Percentiles rank a stretch among this genome's conserved stretches.
phyloP scores from a whole-genome alignment of 2,888 invertebrate species.

The Himalopsyche tibetana region DNA sequence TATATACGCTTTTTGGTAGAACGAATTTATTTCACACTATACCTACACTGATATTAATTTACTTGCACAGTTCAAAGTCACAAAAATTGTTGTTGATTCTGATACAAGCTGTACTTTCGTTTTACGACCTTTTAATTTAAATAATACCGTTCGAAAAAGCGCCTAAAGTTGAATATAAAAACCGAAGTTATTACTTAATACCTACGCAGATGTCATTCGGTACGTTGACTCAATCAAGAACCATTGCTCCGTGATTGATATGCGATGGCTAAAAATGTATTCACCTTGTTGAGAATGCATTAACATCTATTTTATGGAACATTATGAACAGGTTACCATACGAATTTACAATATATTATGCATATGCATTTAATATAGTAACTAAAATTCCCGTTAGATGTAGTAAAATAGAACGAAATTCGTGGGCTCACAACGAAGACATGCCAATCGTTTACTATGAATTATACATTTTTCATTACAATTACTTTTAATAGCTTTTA shows the following conservation, averaged over 20 bases:
- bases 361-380: not conserved
- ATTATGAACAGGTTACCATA: not conserved
- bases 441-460: too few species aligned
- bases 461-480: too few species aligned
- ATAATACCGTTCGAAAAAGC: slow-evolving; percentile 28
- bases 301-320: slow-evolving; percentile 26
- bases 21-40: too few species aligned
- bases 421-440: too few species aligned
- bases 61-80: too few species aligned
- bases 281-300: slow-evolving; percentile 28
- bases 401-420: not conserved
- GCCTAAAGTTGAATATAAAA: slow-evolving; percentile 37
- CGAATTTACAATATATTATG: not conserved
- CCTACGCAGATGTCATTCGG: slow-evolving; percentile 39
- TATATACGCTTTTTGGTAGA: too few species aligned
- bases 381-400: not conserved
- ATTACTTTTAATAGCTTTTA: too few species aligned
- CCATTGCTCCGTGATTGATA: slow-evolving; percentile 10
- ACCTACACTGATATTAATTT: too few species aligned
- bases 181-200: slow-evolving; percentile 27
- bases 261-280: slow-evolving; percentile 22
- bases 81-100: not conserved
- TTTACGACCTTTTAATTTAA: slow-evolving; percentile 36
- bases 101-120: not conserved
- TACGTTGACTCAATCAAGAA: slow-evolving; percentile 23